phyloP scores from a whole-genome alignment of 2,113 vertebrate species.

The Podarcis cretensis region DNA sequence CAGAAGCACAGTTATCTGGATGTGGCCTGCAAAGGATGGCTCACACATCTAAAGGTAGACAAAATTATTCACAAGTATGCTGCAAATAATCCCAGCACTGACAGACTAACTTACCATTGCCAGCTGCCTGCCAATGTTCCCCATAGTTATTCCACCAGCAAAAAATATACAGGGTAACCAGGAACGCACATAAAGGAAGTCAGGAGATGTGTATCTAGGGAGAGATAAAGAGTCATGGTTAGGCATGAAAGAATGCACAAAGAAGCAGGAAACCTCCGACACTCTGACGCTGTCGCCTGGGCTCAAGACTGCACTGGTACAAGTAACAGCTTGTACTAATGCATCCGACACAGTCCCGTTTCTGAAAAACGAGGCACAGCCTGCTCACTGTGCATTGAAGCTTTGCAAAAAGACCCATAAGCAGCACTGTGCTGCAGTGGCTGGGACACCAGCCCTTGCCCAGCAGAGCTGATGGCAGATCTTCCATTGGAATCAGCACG shows the following conservation, averaged over 20 bases:
- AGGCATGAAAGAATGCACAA: accelerated
- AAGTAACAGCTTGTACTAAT: background rate
- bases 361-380: background rate
- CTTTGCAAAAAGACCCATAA: background rate
- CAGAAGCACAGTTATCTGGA: background rate
- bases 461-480: background rate
- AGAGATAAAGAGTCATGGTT: background rate
- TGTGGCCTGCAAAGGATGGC: background rate
- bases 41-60: background rate
- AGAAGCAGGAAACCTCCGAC: background rate
- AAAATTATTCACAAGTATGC: background rate
- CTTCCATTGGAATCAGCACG: background rate
- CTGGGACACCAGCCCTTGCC: background rate
- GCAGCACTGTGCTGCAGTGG: background rate
- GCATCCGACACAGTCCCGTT: background rate
- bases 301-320: background rate
- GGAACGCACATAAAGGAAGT: conserved; percentile 96
- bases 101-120: conserved; percentile 85
- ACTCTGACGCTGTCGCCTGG: background rate
- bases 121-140: conserved; percentile 94
- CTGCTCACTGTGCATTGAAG: background rate
- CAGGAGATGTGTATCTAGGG: conserved; percentile 92
- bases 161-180: conserved; percentile 99
- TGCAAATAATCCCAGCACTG: background rate
- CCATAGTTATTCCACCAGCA: conserved; percentile 97